Base-by-base conservation (phyloP, 64 coral and sea anemone species). In the Orbicella faveolata region DNA sequence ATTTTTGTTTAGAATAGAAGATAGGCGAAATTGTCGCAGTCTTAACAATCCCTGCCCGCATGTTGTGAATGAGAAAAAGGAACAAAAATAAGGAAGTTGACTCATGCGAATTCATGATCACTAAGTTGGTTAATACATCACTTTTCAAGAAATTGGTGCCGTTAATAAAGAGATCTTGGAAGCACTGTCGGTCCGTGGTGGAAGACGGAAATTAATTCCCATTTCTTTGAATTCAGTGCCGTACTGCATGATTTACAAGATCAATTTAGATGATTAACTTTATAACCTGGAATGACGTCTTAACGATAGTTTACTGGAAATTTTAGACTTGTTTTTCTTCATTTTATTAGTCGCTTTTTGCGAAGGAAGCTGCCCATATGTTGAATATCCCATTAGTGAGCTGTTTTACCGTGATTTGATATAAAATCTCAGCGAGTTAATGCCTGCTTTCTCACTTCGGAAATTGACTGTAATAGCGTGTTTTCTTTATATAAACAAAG, bases 201-300 rank as follows among this genome's bases (percentile, higher is more conserved):
- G 72, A 85, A 20, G 23, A 85, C 63, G 65, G 37, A 85, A 57
- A 85, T 73, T 41, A 52, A 34, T 26, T 85, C 57, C 64, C 15
- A 14, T 41, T 33, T 15, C 82, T 72, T 51, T 52, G 26, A 11
- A 69, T 85, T 72, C 37, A 52, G 14, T 25, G n/a, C 21, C 0
- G 10, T 23, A 23, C 64, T 85, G 63, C 21, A 52, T 85, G 68
- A 85, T 68, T 84, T 41, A 84, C 15, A 69, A 25, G 20, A 69
- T 70, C 20, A 85, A 85, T 70, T 72, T 33, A 63, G 61, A 72
- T 73, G 36, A 85, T 85, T 85, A 85, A n/a, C 36, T 52, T 39
- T 52, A 52, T 72, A 52, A 72, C 20, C 37, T 51, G 23, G 65
- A 17, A 33, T 16, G 30, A 66, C 34, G 21, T 21, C 30, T 34